phyloP scores from a whole-genome alignment of 2,797 vertebrate species.

The Mormyrops attenuatus region DNA sequence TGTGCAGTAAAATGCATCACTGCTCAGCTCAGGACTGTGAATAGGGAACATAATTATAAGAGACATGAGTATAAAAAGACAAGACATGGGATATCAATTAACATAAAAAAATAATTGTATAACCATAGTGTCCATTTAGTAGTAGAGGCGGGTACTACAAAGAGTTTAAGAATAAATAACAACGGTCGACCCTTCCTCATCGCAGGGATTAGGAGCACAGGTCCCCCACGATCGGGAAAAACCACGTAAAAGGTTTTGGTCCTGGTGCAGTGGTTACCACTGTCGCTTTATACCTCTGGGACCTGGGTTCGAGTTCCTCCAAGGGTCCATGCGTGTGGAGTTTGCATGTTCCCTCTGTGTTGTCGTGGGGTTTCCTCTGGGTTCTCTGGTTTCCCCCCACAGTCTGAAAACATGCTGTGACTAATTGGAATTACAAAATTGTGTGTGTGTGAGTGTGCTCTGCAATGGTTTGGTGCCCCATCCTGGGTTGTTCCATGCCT shows the following conservation, averaged over 20 bases:
- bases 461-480: neutral
- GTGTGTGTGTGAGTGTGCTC: neutral
- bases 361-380: neutral
- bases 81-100: neutral
- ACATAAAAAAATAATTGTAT: neutral
- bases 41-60: neutral
- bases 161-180: neutral
- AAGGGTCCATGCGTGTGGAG: neutral
- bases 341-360: neutral
- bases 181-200: neutral
- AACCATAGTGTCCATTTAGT: neutral
- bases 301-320: neutral
- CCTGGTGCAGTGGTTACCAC: neutral
- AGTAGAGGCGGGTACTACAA: neutral
- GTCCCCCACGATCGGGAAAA: neutral
- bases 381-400: neutral
- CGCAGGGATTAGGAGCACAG: neutral
- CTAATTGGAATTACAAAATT: neutral
- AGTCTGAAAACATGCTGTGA: neutral
- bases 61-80: neutral
- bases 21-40: neutral
- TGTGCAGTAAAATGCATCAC: neutral
- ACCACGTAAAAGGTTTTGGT: neutral
- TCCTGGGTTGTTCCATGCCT: neutral
- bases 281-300: neutral